Evolutionary conservation across 2,113 vertebrate genomes (phyloP), one percentile per base, ranked within the genome.

Genomic region (Catharus fuscescens): DNA sequence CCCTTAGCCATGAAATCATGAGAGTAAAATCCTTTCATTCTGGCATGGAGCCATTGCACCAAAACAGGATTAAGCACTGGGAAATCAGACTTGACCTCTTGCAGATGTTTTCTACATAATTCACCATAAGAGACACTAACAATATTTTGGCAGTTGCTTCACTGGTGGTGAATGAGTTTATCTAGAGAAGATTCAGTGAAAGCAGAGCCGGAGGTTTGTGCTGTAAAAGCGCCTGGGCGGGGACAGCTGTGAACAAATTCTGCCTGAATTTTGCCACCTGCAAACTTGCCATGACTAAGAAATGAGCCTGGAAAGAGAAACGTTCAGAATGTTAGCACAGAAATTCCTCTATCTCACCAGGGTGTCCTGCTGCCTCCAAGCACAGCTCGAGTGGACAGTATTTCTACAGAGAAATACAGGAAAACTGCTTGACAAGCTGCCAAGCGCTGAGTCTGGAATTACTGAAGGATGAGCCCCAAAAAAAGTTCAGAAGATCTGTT

Each of bases 281-380:
- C 94, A 69, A 44, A 10, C 72, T 88, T 7, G 8, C 76, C 57
- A 50, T 90, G 93, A 90, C 78, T 91, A 80, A 93, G 78, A 67
- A 67, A 44, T 18, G 71, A 72, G 67, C 56, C 71, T 90, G 92
- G 90, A 97, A 96, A 92, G 90, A 88, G 88, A 94, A 93, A 84
- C 11, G 9, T 71, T 96, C 23, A 71, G 72, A 92, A 74, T 47
- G 56, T 96, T 86, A 94, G 90, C 83, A 76, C 93, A 96, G 88
- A 96, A 96, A 96, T 96, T 96, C 92, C 92, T 96, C 95, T 88
- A 86, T 88, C 90, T 92, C 93, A 96, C 86, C 93, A 86, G 93
- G 94, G 88, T 88, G 79, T 81, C 82, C 36, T 79, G 86, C 86
- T 90, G 95, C 84, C 92, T 96, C 82, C 92, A 94, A 92, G 62